phyloP scores from a whole-genome alignment of 2,113 vertebrate species.

The pig (Sus scrofa) region T2T-Sscrofa CM000812.6:241917501-241918000 shows the following conservation, averaged over 20 bases:
- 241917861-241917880: background rate
- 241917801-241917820: background rate
- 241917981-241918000: too few relatives aligned
- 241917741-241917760: background rate
- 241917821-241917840: background rate
- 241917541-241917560: background rate
- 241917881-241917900: background rate
- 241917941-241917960: too few relatives aligned
- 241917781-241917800: background rate
- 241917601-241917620: background rate
- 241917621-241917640: background rate
- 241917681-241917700: constrained; percentile 7
- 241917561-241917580: background rate
- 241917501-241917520: too few relatives aligned
- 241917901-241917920: too few relatives aligned
- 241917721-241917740: background rate
- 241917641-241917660: background rate
- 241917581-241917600: background rate
- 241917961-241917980: too few relatives aligned
- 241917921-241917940: too few relatives aligned
- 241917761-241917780: background rate
- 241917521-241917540: constrained; percentile 12
- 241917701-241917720: background rate
- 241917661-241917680: background rate
- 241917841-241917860: background rate